Percentiles rank a stretch among this genome's conserved stretches.
These are phyloP conservation scores for Drosophila suboccidentalis DNA, from an alignment of 2,888 invertebrate genomes.

Conservation along the genomic window DNA sequence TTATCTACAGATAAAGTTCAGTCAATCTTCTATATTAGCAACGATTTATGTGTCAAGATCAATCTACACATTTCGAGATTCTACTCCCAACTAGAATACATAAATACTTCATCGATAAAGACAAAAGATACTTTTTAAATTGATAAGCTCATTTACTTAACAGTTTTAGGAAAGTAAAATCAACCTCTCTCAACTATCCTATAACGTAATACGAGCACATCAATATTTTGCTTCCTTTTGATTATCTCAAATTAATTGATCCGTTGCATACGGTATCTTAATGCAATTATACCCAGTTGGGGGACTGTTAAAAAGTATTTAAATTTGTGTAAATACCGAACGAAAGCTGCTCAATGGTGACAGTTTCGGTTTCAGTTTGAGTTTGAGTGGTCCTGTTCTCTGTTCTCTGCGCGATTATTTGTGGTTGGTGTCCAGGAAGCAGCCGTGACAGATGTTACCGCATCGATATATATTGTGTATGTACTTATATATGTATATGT, in stretches of 20 bases:
- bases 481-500: conserved; percentile 4
- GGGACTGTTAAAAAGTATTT: conserved; percentile 14
- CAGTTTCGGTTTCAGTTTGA: conserved; percentile 41
- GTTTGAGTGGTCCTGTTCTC: conserved; percentile 19
- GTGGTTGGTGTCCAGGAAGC: conserved; percentile 60
- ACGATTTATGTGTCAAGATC: background rate
- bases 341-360: conserved; percentile 43
- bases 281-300: conserved; percentile 29
- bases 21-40: background rate
- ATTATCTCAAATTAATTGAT: conserved; percentile 37
- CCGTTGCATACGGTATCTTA: conserved; percentile 32
- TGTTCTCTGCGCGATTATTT: conserved; percentile 3
- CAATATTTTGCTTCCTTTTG: background rate
- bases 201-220: too few species aligned
- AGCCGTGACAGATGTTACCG: conserved; percentile 77
- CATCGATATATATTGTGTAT: conserved; percentile 52
- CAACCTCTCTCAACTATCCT: too few species aligned
- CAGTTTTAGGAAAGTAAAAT: too few species aligned
- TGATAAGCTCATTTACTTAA: too few species aligned
- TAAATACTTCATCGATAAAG: too few species aligned
- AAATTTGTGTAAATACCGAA: conserved; percentile 41
- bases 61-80: too few species aligned
- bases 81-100: background rate
- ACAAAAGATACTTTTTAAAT: too few species aligned
- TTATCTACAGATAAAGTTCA: background rate